Evolutionary conservation across 2,113 vertebrate species (phyloP).

Genomic region (Pholis gunnellus): DNA sequence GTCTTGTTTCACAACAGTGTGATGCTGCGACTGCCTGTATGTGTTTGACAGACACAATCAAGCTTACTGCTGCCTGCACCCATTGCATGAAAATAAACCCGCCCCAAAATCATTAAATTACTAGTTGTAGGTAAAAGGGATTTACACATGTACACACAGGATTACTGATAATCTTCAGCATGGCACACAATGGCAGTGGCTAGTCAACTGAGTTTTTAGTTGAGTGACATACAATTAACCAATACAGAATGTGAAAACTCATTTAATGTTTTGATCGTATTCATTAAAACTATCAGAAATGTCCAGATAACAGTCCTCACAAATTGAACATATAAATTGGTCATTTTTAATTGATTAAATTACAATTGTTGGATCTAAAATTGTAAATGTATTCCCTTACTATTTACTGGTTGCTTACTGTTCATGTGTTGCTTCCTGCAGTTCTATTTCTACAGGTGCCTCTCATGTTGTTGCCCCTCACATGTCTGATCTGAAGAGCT

Average conservation of each 20-base stretch:
- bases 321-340: neutral
- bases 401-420: neutral
- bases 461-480: constrained; percentile 9
- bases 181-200: neutral
- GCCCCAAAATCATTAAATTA: neutral
- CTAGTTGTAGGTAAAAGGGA: neutral
- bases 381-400: too few species aligned
- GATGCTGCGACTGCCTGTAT: neutral
- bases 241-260: neutral
- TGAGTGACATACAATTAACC: neutral
- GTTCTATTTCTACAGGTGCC: neutral
- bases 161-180: neutral
- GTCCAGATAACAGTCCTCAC: neutral
- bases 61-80: neutral
- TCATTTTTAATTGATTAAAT: neutral
- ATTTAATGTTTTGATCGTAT: neutral
- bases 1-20: neutral
- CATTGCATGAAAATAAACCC: neutral
- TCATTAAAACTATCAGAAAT: neutral
- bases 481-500: constrained; percentile 26
- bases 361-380: neutral
- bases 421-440: neutral
- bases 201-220: too few species aligned
- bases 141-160: neutral
- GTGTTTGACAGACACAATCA: neutral